These are phyloP conservation scores for Siphamia tubifer DNA, from an alignment of 2,113 vertebrate genomes.

Conservation along the genomic window DNA sequence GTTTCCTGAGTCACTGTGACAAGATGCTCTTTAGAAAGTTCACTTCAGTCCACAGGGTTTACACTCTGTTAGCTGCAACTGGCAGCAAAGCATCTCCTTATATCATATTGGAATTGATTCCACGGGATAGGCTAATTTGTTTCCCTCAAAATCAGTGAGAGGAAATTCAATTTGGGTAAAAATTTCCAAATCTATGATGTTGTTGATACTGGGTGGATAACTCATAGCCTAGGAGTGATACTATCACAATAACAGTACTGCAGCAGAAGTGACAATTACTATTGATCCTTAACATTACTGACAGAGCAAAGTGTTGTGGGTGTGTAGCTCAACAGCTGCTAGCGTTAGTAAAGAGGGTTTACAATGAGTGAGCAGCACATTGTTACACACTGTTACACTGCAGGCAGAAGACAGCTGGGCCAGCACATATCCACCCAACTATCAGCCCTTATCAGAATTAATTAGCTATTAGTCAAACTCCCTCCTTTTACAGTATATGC, in stretches of 20 bases:
- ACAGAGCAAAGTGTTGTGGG: slow-evolving; percentile 30
- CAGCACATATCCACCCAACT: slow-evolving; percentile 3
- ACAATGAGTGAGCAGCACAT: slow-evolving; percentile 52
- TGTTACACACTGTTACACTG: background rate
- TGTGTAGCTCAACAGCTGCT: slow-evolving; percentile 1
- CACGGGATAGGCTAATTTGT: background rate
- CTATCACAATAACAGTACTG: background rate
- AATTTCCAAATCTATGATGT: background rate
- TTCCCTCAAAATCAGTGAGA: background rate
- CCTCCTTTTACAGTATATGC: too few species aligned
- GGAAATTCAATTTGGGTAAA: background rate
- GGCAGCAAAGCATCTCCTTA: background rate
- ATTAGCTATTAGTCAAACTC: too few species aligned
- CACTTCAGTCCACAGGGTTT: slow-evolving; percentile 58
- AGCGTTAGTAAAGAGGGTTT: slow-evolving; percentile 11
- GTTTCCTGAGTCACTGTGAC: slow-evolving; percentile 76
- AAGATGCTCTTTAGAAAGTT: slow-evolving; percentile 79
- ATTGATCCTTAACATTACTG: slow-evolving; percentile 19
- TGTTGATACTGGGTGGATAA: background rate
- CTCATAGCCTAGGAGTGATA: background rate
- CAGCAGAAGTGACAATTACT: slow-evolving; percentile 7
- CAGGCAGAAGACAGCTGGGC: slow-evolving; percentile 1
- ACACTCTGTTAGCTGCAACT: slow-evolving; percentile 4
- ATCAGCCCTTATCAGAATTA: background rate
- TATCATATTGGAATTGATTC: background rate